These are phyloP conservation scores for Ceyx erithaca DNA, from an alignment of 2,797 vertebrate genomes.

Conservation along the genomic window DNA sequence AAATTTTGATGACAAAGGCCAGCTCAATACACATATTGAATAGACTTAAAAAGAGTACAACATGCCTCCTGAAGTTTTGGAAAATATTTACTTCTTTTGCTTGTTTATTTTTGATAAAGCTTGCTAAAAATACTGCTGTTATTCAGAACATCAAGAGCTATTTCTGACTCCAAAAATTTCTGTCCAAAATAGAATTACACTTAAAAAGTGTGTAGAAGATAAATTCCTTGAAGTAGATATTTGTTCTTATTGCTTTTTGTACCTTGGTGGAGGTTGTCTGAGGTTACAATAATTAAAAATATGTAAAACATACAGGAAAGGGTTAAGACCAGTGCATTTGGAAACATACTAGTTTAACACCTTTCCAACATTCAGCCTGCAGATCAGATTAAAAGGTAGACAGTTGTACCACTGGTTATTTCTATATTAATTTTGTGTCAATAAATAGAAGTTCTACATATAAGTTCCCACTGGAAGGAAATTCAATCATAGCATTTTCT, in stretches of 20 bases:
- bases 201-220: background rate
- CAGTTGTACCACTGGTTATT: background rate
- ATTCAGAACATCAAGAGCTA: background rate
- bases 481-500: background rate
- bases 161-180: background rate
- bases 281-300: background rate
- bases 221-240: background rate
- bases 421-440: background rate
- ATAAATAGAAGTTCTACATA: background rate
- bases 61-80: background rate
- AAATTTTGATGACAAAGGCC: background rate
- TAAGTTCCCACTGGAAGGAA: background rate
- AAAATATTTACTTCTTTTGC: background rate
- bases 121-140: background rate
- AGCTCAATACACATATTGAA: background rate
- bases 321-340: background rate
- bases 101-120: background rate
- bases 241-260: background rate
- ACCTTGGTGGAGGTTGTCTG: background rate
- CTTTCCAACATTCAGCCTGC: background rate
- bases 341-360: background rate
- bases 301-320: background rate
- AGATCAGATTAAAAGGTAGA: background rate
- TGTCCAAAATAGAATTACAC: background rate
- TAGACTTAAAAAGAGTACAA: background rate